These are phyloP conservation scores for Gonioctena quinquepunctata DNA, from an alignment of 1,140 invertebrate genomes.

Conservation along the genomic window DNA sequence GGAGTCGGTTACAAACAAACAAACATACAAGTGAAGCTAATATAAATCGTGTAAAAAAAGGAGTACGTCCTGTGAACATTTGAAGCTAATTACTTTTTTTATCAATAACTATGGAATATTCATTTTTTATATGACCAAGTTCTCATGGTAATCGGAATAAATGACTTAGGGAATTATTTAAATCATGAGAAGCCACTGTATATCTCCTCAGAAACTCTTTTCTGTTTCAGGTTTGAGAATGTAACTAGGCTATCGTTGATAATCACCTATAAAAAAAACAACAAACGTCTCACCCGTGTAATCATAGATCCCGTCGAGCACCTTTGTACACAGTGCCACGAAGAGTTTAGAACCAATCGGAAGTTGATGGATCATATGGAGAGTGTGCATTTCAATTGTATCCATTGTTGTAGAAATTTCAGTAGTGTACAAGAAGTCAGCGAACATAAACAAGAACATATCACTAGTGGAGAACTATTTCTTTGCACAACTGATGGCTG, in stretches of 20 bases:
- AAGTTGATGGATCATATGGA: slow-evolving; percentile 1
- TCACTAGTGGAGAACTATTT: slow-evolving; percentile 15
- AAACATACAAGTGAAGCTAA: no score
- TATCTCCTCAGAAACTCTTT: no score
- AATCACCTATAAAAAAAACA: slow-evolving; percentile 26
- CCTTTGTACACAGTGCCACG: slow-evolving; percentile 19
- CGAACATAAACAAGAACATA: slow-evolving; percentile 16
- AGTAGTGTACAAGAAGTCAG: slow-evolving; percentile 14
- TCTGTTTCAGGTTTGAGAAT: not conserved
- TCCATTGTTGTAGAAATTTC: slow-evolving; percentile 20
- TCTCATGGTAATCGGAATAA: no score
- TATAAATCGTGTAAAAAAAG: no score
- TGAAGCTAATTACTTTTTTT: no score
- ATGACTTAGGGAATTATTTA: no score
- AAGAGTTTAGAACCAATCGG: slow-evolving; percentile 12
- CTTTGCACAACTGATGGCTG: slow-evolving; percentile 4
- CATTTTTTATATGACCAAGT: no score
- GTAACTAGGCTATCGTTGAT: slow-evolving; percentile 31
- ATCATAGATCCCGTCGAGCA: slow-evolving; percentile 28
- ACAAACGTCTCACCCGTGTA: slow-evolving; percentile 25
- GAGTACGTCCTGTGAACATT: no score
- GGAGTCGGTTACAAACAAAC: no score
- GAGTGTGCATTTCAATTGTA: not conserved
- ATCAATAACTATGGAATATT: no score
- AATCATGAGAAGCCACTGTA: no score